Base-by-base conservation (phyloP, 2,888 invertebrate species). In the Platerodrilus igneus region DNA sequence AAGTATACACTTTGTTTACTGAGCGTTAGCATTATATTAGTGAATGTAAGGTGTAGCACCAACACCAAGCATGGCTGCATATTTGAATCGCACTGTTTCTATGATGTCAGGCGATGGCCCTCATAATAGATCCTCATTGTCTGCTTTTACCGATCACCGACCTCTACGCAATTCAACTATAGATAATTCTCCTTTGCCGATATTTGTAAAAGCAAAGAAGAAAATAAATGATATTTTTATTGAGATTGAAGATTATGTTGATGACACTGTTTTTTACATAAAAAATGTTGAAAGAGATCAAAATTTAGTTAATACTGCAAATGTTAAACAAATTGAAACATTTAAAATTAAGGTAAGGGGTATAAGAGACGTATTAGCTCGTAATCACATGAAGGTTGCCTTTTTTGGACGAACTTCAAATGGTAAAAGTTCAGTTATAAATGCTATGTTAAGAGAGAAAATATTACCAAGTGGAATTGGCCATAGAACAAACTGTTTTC, bases 351-450 rank as follows among this genome's bases (percentile, higher is more conserved):
- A 94, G 69, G 91, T 99, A 21, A 79, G 81, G 47, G 92, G 91
- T 9, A 99, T 99, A 56, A 78, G 86, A 53, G 95, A 97, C 70
- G 96, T 99, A 20, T 80, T 99, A 53, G 81, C 85, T 51, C 75
- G 99, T 48, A 95, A 99, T 78, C 94, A 97, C 75, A 99, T 99
- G 99, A 99, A 99, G 76, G 94, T 76, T 1, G 76, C 76, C 14
- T 77, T 77, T 54, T 77, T 77, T 48, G 76, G 76, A 1, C 63
- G 99, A 60, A 99, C 99, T 11, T 96, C 96, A 45, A 99, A 99
- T 71, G 99, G 99, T 38, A 99, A 99, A 70, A 96, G 96, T 67
- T 93, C 96, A 1, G 97, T 97, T 9, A 96, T 99, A 53, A 99
- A 99, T 73, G 96, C 99, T n/a, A 99, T 99, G 97, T 72, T 99